Evolutionary conservation across 2,113 vertebrate genomes (phyloP), one percentile per base, ranked within the genome.

Genomic region (Cercocebus atys): DNA sequence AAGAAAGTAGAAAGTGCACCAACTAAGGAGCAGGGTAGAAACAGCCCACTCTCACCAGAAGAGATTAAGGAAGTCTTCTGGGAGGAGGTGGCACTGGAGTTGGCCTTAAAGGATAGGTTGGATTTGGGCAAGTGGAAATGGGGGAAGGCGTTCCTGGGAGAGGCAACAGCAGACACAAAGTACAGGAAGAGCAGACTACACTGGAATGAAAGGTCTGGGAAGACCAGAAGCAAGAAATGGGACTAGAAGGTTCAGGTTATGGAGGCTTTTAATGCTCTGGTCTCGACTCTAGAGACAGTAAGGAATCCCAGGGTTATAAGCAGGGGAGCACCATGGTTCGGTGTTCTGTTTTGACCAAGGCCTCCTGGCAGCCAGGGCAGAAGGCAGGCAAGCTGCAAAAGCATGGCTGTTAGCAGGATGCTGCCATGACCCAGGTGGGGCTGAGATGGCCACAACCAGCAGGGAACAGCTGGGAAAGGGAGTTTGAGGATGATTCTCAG

Each of bases 401-500:
- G 59, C 40, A 35, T 1, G 6, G 59, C 30, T n/a, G 10, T n/a
- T 3, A 25, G 55, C 0, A 1, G 59, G 52, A 52, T 5, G 20
- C 47, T 16, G 1, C 40, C 6, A 17, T 1, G 40, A 23, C 35
- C 55, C 8, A 2, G 30, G 20, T 8, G 1, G 47, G 16, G 23
- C 20, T 22, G 38, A 27, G 6, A 40, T 9, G 6, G 73, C 30
- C 8, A 16, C 10, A 17, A 0, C 6, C 17, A 47, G 23, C 70
- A 6, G 4, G 45, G 14, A 68, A 55, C 52, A 20, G 72, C 12
- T 1, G 3, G 47, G 10, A 82, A 20, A 16, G 38, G 38, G 61
- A 30, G 17, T 9, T n/a, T 0, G 0, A 47, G 52, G 76, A 22
- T 0, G 17, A 66, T 18, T 23, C 22, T 14, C 35, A 30, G n/a